A percentile compares a stretch with the other conserved stretches of the same genome.
phyloP scores from a whole-genome alignment of 2,888 invertebrate species.

The Exocentrus adspersus region DNA sequence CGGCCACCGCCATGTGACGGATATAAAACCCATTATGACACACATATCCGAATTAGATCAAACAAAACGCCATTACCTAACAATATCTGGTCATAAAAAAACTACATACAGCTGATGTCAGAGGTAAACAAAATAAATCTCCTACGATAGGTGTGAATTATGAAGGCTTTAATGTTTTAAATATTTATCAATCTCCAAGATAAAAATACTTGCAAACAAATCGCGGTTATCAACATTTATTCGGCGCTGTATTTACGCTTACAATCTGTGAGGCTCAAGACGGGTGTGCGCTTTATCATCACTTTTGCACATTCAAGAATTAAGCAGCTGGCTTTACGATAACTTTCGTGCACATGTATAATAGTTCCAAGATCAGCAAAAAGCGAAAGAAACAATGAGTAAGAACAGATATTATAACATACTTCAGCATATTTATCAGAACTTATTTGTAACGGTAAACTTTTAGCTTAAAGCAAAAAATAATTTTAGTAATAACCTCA shows the following conservation, averaged over 20 bases:
- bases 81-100: constrained; percentile 10
- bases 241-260: constrained; percentile 16
- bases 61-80: constrained; percentile 5
- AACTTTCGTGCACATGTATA: neutral
- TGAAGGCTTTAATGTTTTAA: constrained; percentile 15
- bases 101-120: constrained; percentile 1
- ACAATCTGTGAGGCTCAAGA: constrained; percentile 19
- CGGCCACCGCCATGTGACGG: no score
- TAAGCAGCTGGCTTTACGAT: neutral
- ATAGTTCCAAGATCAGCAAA: no score
- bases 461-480: no score
- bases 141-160: constrained; percentile 6
- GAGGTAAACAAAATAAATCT: constrained; percentile 21
- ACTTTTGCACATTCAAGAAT: neutral
- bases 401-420: no score
- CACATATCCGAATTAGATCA: neutral
- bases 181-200: constrained; percentile 21
- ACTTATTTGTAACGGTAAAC: no score
- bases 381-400: no score
- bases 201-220: constrained; percentile 24
- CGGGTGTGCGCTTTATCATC: constrained; percentile 7
- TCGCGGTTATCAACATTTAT: constrained; percentile 21
- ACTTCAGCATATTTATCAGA: no score
- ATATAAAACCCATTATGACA: no score
- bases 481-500: no score